Base-by-base conservation (phyloP, 2,888 invertebrate genomes). In the Thymelicus acteon region DNA sequence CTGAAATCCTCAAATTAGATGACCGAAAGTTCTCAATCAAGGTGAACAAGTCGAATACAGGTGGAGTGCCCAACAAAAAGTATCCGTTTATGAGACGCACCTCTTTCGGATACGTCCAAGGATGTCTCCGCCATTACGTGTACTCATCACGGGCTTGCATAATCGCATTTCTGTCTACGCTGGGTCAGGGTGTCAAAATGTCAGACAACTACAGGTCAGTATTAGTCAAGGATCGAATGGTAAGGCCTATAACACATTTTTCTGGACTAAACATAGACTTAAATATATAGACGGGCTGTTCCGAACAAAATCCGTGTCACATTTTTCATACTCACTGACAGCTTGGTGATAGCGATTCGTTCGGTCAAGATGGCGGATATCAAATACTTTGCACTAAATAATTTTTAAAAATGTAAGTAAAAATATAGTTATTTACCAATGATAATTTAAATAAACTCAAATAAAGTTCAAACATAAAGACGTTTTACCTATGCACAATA, bases 111-210 rank as follows among this genome's bases (percentile, higher is more conserved):
- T 67, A 60, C 40, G 48, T 39, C 60, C 67, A 67, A 67, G 67
- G 67, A 67, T 67, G 49, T 39, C 49, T 49, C 12, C 37, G 7
- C 60, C 67, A 67, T 67, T 67, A 67, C 67, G 60, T 67, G 67
- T 67, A 48, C 58, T 66, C 67, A 19, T 47, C 19, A 52, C 37
- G 37, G 12, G 4, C 0, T 71, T 73, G 61, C 73, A 47, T 68
- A 71, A 71, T 49, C 37, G 44, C 48, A 31, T 44, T 72, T 67
- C 67, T 67, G 68, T 72, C 66, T 70, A 67, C 65, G 69, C 63
- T 72, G 72, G 73, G 73, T 71, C 73, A 73, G 49, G 44, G 71
- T 74, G 73, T 74, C 74, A 71, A 75, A 73, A 75, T 72, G 75
- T 74, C 75, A 75, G 66, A 75, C 66, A 72, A 74, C 61, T 61